Evolutionary conservation across 2,888 invertebrate species (phyloP).

Genomic region (Onchidella celtica): DNA sequence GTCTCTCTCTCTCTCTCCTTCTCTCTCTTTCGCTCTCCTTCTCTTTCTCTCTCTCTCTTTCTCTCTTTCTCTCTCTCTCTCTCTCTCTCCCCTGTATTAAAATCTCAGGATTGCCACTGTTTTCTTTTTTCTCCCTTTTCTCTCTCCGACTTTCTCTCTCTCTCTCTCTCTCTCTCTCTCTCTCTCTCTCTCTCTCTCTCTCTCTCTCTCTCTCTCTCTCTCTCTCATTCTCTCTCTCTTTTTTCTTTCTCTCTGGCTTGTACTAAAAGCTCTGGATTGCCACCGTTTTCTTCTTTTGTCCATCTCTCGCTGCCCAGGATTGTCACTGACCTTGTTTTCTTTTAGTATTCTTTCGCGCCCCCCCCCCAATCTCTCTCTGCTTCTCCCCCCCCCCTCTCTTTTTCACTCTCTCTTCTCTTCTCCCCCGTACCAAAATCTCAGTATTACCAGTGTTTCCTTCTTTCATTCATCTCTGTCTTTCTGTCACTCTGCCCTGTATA

Average conservation of each 20-base stretch:
- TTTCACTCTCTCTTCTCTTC: conserved; percentile 2
- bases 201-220: neutral
- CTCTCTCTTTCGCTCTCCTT: neutral
- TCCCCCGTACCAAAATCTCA: no score
- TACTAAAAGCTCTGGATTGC: no score
- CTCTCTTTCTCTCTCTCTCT: neutral
- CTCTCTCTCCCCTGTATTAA: neutral
- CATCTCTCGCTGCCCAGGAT: neutral
- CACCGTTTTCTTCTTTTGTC: neutral
- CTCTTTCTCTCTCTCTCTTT: neutral
- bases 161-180: neutral
- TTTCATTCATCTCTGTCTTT: neutral
- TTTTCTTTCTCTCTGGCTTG: no score
- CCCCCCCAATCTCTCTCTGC: neutral
- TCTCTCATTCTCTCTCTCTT: no score
- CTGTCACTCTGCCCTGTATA: no score
- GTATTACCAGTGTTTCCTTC: no score
- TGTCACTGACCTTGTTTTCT: neutral
- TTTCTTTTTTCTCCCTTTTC: no score
- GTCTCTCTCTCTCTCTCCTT: conserved; percentile 6
- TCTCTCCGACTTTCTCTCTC: no score
- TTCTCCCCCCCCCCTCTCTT: neutral
- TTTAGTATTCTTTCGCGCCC: no score
- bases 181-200: conserved; percentile 8
- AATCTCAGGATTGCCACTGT: no score